Percentiles rank a stretch among this genome's conserved stretches.
Evolutionary conservation across 2,113 vertebrate species (phyloP).

Genomic region (Plecturocebus donacophilus): DNA sequence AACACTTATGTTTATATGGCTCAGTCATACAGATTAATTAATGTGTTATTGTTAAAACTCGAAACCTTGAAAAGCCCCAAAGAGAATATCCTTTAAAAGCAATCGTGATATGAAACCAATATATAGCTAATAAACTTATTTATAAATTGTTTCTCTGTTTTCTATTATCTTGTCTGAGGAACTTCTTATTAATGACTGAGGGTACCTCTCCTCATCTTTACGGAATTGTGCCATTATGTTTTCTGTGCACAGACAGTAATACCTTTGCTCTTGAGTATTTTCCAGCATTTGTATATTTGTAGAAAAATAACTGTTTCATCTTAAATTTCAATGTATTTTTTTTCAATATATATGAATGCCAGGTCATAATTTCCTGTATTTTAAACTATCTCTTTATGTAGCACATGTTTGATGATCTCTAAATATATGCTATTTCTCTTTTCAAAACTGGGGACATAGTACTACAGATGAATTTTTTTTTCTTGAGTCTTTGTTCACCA

Average conservation of each 20-base stretch:
- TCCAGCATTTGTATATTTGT: slow-evolving; percentile 20
- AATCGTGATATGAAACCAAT: not conserved
- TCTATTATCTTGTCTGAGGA: not conserved
- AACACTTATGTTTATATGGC: not conserved
- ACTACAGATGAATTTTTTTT: slow-evolving; percentile 71
- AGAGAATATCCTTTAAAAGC: slow-evolving; percentile 43
- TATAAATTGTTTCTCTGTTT: not conserved
- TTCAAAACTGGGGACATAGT: slow-evolving; percentile 48
- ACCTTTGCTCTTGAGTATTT: slow-evolving; percentile 49
- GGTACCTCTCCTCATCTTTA: slow-evolving; percentile 7
- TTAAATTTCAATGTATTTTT: slow-evolving; percentile 49
- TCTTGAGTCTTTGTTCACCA: slow-evolving; percentile 74
- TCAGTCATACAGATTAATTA: slow-evolving; percentile 51
- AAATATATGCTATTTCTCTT: slow-evolving; percentile 39
- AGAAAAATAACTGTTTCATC: slow-evolving; percentile 24
- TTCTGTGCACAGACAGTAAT: not conserved
- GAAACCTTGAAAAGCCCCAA: not conserved
- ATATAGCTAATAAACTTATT: not conserved
- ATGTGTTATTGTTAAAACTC: slow-evolving; percentile 41
- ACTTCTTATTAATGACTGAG: not conserved
- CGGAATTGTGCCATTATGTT: slow-evolving; percentile 25
- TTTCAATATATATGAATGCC: too few species aligned
- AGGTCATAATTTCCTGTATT: slow-evolving; percentile 12
- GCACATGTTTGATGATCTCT: slow-evolving; percentile 5
- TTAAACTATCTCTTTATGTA: slow-evolving; percentile 43